Percentiles rank a stretch among this genome's conserved stretches.
phyloP scores from a whole-genome alignment of 2,888 invertebrate species.

The Eubasilissa splendida region DNA sequence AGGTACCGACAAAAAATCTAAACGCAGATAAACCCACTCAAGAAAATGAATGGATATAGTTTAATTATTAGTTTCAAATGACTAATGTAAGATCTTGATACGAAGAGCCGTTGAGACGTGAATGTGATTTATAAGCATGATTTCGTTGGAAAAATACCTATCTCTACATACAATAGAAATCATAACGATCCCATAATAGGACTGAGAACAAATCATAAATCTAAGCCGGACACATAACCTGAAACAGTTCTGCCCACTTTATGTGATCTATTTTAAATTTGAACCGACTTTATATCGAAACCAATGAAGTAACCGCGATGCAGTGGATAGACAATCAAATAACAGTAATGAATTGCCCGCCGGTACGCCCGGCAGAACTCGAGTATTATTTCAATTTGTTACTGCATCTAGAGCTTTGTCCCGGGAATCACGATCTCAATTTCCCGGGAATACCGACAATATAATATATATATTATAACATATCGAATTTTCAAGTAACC shows the following conservation, averaged over 20 bases:
- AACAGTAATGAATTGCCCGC: background rate
- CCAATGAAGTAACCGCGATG: background rate
- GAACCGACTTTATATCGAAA: slow-evolving; percentile 10
- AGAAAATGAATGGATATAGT: slow-evolving; percentile 47
- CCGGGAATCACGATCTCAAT: too few species aligned
- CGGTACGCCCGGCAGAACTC: background rate
- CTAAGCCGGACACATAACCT: slow-evolving; percentile 3
- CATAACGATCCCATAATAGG: slow-evolving; percentile 44
- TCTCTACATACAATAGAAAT: slow-evolving; percentile 40
- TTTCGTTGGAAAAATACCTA: slow-evolving; percentile 31
- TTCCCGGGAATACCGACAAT: too few species aligned
- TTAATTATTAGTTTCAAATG: slow-evolving; percentile 55
- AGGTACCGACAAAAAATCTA: slow-evolving; percentile 14
- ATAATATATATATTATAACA: too few species aligned
- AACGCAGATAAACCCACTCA: slow-evolving; percentile 46
- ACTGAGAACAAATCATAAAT: slow-evolving; percentile 39
- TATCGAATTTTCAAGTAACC: too few species aligned
- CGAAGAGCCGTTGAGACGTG: slow-evolving; percentile 50
- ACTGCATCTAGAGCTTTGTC: too few species aligned
- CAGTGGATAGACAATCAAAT: slow-evolving; percentile 12
- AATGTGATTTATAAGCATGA: slow-evolving; percentile 51
- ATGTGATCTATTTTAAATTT: slow-evolving; percentile 35
- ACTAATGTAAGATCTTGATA: slow-evolving; percentile 56
- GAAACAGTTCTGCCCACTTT: slow-evolving; percentile 18
- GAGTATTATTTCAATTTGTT: too few species aligned